Evolutionary conservation across 2,113 vertebrate species (phyloP).

Genomic region (Epinephelus cyanopodus): DNA sequence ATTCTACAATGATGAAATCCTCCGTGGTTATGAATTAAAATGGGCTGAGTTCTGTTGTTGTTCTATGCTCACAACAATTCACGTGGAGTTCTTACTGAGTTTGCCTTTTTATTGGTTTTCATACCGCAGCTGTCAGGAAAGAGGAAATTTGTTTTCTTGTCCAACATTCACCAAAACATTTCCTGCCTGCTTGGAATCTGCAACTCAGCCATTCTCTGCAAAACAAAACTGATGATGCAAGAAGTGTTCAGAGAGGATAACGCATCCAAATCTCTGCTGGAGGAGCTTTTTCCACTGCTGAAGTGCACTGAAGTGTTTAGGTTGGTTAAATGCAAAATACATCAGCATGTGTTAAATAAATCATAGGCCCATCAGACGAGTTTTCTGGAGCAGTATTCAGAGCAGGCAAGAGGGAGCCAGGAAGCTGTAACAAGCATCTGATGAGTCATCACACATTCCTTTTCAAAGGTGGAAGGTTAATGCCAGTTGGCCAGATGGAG

Average conservation of each 20-base stretch:
- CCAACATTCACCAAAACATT: conserved; percentile 19
- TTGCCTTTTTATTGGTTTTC: conserved; percentile 6
- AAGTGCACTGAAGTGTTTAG: conserved; percentile 46
- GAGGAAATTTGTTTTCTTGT: conserved; percentile 25
- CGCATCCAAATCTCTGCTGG: conserved; percentile 38
- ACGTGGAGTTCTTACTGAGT: neutral
- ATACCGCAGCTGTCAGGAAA: conserved; percentile 7
- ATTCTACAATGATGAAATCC: conserved; percentile 76
- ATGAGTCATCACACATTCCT: conserved; percentile 57
- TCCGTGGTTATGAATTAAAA: conserved; percentile 69
- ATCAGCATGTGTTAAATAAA: conserved; percentile 67
- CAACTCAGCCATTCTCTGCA: neutral
- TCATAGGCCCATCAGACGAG: conserved; percentile 46
- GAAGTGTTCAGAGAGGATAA: conserved; percentile 33
- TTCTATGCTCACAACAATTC: conserved; percentile 20
- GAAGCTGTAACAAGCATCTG: conserved; percentile 49
- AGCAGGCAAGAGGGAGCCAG: conserved; percentile 41
- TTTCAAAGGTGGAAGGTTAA: conserved; percentile 31
- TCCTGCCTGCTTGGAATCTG: conserved; percentile 10
- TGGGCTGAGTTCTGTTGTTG: conserved; percentile 41
- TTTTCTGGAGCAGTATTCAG: conserved; percentile 30
- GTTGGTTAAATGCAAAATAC: conserved; percentile 50
- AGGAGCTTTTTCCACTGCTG: conserved; percentile 17
- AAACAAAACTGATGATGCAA: conserved; percentile 41
- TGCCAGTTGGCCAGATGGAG: conserved; percentile 1